phyloP scores from a whole-genome alignment of 2,113 vertebrate genomes.

The mouse (Mus musculus) region GRCm39 chr4:100930501-100931000 shows the following conservation, averaged over 20 bases:
- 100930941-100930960: background rate
- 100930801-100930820: background rate
- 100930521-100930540: background rate
- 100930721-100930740: conserved; percentile 9
- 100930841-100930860: background rate
- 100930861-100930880: background rate
- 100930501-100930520: background rate
- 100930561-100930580: background rate
- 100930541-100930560: background rate
- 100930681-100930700: background rate
- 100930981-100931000: background rate
- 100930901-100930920: background rate
- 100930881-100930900: background rate
- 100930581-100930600: background rate
- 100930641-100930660: background rate
- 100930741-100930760: background rate
- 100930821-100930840: background rate
- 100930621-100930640: background rate
- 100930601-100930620: background rate
- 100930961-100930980: background rate
- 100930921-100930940: background rate
- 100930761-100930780: background rate
- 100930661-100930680: background rate
- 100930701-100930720: background rate
- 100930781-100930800: conserved; percentile 16